Base-by-base conservation (phyloP, 2,888 invertebrate species). In the Clanis bilineata region DNA sequence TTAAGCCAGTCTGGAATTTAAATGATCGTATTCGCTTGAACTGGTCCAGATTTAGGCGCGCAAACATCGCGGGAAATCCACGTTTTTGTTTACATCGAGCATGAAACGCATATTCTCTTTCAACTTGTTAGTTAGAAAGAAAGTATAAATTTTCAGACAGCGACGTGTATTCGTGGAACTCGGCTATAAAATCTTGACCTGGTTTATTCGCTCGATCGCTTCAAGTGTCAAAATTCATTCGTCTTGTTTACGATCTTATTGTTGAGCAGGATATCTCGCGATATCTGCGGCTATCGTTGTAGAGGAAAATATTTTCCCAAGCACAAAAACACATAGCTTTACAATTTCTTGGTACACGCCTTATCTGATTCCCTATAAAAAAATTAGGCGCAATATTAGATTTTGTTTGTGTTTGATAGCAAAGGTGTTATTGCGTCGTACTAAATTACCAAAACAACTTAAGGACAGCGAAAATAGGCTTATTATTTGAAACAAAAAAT, bases 71-170 rank as follows among this genome's bases (percentile, higher is more conserved):
- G 70, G 70, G 72, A 77, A 77, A 70, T 64, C 68, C 68, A 63
- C 70, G 76, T 74, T 74, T 74, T 70, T 72, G 75, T 78, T 77
- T 75, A 77, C 70, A 39, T 57, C 23, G 28, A 10, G 51, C 55
- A 63, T 61, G 62, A 61, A 64, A 55, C 64, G 73, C 72, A 73
- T 71, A 73, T 70, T 73, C 68, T 73, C 67, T 70, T 66, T 63
- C 56, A 59, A 61, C 60, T 64, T 62, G 67, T 64, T 57, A 61
- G 58, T n/a, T n/a, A 62, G 68, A 65, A 70, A 68, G 67, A 71
- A 73, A 71, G 73, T 65, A 59, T 63, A 63, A 41, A 59, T 66
- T 64, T 66, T 67, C 70, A 64, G 67, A 63, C 60, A 59, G 62
- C 68, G 65, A 64, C 60, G 56, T 44, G 58, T 32, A 62, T 71